These are phyloP conservation scores for Poecilobothrus nobilitatus DNA, from an alignment of 2,888 invertebrate genomes.

Conservation along the genomic window DNA sequence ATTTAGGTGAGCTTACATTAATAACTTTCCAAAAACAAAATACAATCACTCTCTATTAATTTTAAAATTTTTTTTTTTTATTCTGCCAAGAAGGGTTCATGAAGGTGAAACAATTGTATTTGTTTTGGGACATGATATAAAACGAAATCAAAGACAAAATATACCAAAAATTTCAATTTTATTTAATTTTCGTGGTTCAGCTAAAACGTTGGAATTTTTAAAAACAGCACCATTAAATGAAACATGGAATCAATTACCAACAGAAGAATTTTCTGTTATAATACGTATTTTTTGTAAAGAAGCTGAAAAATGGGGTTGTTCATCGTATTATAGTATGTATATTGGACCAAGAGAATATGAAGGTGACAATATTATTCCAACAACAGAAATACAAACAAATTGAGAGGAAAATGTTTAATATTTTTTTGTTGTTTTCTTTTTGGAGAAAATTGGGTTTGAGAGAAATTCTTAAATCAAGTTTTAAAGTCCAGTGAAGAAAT, in stretches of 20 bases:
- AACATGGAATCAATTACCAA: slow-evolving; percentile 23
- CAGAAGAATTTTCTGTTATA: slow-evolving; percentile 28
- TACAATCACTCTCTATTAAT: too few species aligned
- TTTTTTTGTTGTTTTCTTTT: too few species aligned
- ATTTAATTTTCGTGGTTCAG: slow-evolving; percentile 30
- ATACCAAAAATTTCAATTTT: slow-evolving; percentile 25
- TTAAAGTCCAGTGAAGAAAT: too few species aligned
- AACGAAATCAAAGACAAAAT: slow-evolving; percentile 19
- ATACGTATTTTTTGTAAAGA: slow-evolving; percentile 29
- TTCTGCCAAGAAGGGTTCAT: slow-evolving; percentile 26
- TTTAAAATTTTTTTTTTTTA: neutral
- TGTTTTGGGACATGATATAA: slow-evolving; percentile 28
- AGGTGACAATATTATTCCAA: too few species aligned
- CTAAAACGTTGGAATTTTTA: slow-evolving; percentile 18
- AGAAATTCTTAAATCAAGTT: too few species aligned
- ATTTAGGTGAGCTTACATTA: slow-evolving; percentile 26
- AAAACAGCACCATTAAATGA: neutral
- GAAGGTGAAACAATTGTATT: slow-evolving; percentile 28
- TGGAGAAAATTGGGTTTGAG: too few species aligned
- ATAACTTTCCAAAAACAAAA: too few species aligned
- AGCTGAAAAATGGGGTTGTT: slow-evolving; percentile 32
- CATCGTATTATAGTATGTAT: slow-evolving; percentile 29
- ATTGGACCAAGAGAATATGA: slow-evolving; percentile 24
- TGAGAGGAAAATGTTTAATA: too few species aligned
- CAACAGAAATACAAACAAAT: too few species aligned